These are phyloP conservation scores for Trichonephila inaurata DNA, from an alignment of 1,140 invertebrate species.

Conservation along the genomic window DNA sequence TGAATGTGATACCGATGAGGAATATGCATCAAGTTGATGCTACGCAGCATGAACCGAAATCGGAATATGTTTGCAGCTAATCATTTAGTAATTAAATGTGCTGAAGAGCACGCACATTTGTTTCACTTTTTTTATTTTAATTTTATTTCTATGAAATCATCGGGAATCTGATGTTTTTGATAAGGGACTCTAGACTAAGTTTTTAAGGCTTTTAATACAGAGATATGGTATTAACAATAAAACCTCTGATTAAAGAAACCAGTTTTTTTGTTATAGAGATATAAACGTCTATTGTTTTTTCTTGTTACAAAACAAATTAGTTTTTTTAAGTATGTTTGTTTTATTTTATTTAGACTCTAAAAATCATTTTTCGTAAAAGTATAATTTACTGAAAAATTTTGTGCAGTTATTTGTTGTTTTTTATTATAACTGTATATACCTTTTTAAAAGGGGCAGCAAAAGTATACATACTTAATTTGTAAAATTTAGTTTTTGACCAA, in stretches of 20 bases:
- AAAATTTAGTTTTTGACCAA: too few species aligned
- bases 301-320: not conserved
- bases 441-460: too few species aligned
- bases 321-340: not conserved
- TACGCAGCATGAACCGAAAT: not conserved
- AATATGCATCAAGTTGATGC: slow-evolving; percentile 30
- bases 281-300: not conserved
- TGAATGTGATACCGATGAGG: slow-evolving; percentile 42
- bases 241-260: too few species aligned
- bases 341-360: not conserved
- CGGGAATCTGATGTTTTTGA: not conserved
- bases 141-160: not conserved
- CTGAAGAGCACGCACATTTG: not conserved
- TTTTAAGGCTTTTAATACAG: not conserved
- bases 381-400: too few species aligned
- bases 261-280: not conserved
- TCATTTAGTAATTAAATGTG: not conserved
- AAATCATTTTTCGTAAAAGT: too few species aligned
- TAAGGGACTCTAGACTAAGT: not conserved
- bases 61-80: not conserved
- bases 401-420: too few species aligned
- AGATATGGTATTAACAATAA: not conserved
- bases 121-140: not conserved
- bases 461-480: too few species aligned
- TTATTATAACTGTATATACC: too few species aligned